phyloP scores from a whole-genome alignment of 2,797 vertebrate species.

The Argya squamiceps region DNA sequence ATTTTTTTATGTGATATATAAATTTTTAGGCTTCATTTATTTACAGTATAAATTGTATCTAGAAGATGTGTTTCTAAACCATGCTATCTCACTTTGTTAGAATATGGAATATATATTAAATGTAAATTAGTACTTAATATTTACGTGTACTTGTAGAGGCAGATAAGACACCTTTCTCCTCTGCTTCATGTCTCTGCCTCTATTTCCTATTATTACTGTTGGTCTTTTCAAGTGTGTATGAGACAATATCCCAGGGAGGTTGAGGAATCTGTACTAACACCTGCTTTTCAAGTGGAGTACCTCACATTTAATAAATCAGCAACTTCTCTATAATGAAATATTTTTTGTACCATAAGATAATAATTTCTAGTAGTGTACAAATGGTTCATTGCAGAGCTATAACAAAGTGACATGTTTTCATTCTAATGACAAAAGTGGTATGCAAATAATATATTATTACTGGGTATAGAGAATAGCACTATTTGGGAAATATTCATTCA shows the following conservation, averaged over 20 bases:
- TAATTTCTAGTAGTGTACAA: not conserved
- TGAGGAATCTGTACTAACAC: not conserved
- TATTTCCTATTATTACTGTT: not conserved
- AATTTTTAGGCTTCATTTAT: not conserved
- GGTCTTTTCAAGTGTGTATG: not conserved
- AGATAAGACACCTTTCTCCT: not conserved
- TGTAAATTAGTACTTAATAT: not conserved
- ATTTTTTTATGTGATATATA: not conserved
- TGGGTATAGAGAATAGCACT: not conserved
- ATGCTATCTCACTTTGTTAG: not conserved
- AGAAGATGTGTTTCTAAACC: not conserved
- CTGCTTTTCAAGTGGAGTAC: not conserved
- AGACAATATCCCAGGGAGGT: not conserved
- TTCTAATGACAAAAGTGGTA: not conserved
- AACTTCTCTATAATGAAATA: not conserved
- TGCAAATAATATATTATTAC: not conserved
- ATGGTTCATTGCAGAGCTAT: not conserved
- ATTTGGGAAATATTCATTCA: not conserved
- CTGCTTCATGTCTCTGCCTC: not conserved
- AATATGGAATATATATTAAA: not conserved
- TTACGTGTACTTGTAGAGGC: not conserved
- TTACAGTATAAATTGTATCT: not conserved
- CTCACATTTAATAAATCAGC: not conserved
- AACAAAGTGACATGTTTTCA: not conserved
- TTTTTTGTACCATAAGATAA: not conserved